A percentile compares a stretch with the other conserved stretches of the same genome.
phyloP scores from a whole-genome alignment of 2,113 vertebrate species.

The Cynopterus brachyotis region DNA sequence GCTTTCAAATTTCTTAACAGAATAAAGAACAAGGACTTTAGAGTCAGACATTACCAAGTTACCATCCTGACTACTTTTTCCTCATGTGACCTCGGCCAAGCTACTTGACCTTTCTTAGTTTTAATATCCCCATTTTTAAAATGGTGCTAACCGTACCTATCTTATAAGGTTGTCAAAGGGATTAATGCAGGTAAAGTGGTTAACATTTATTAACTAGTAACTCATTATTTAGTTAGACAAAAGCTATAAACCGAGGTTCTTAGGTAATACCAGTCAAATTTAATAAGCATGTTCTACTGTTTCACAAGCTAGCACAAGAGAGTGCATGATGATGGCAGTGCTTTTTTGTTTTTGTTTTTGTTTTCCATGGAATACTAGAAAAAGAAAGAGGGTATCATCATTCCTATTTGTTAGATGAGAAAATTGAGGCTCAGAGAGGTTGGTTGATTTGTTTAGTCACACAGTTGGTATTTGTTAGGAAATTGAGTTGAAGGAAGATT shows the following conservation, averaged over 20 bases:
- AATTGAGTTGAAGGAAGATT: constrained; percentile 35
- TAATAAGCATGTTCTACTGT: not conserved
- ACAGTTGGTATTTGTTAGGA: not conserved
- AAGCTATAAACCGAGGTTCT: not conserved
- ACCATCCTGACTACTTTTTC: not conserved
- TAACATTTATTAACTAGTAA: not conserved
- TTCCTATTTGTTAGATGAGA: not conserved
- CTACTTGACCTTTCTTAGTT: not conserved
- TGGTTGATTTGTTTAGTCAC: constrained; percentile 1
- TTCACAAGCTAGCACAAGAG: not conserved
- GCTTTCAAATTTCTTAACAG: not conserved
- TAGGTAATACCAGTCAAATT: not conserved
- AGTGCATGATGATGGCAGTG: not conserved
- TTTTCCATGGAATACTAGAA: not conserved
- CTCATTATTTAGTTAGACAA: constrained; percentile 9
- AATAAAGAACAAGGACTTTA: not conserved
- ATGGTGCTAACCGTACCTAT: not conserved
- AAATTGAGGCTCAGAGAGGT: not conserved
- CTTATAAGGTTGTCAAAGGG: not conserved
- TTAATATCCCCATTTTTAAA: not conserved
- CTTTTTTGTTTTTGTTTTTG: constrained; percentile 18
- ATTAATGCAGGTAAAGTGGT: not conserved
- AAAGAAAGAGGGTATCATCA: not conserved
- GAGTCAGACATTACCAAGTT: not conserved
- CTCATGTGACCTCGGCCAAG: not conserved